phyloP scores from a whole-genome alignment of 2,113 vertebrate genomes.

The Xiphophorus maculatus region DNA sequence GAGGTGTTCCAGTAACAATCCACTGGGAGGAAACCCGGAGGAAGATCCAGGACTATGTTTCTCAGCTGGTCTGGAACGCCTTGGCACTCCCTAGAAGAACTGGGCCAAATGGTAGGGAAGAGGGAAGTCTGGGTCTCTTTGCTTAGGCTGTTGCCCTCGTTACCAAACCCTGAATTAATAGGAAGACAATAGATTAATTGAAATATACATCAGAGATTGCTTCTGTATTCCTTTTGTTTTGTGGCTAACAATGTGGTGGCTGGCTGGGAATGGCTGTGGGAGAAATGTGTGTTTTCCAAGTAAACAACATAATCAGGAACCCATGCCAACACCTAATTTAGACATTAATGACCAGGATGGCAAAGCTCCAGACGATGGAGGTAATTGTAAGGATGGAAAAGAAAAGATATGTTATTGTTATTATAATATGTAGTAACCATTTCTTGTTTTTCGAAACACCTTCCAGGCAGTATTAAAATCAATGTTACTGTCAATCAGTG shows the following conservation, averaged over 20 bases:
- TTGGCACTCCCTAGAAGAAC: too few species aligned
- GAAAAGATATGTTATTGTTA: background rate
- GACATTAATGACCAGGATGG: background rate
- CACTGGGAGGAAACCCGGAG: too few species aligned
- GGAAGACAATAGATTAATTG: background rate
- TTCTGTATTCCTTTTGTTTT: background rate
- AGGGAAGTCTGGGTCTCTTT: too few species aligned
- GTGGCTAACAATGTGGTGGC: background rate
- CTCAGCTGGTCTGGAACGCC: too few species aligned
- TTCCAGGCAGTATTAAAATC: too few species aligned
- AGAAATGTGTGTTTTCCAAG: background rate
- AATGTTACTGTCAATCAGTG: too few species aligned
- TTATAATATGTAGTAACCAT: background rate
- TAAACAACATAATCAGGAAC: background rate
- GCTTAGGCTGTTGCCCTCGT: too few species aligned
- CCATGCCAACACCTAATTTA: background rate
- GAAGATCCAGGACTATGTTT: too few species aligned
- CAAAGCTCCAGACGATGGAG: background rate
- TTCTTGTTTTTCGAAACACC: background rate
- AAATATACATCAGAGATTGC: background rate
- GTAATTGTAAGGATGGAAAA: background rate
- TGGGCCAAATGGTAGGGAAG: too few species aligned
- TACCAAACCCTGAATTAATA: too few species aligned
- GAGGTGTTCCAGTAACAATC: too few species aligned
- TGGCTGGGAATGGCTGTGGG: background rate